A percentile compares a stretch with the other conserved stretches of the same genome.
These are phyloP conservation scores for Chouioia cunea DNA, from an alignment of 2,888 invertebrate genomes.

Conservation along the genomic window DNA sequence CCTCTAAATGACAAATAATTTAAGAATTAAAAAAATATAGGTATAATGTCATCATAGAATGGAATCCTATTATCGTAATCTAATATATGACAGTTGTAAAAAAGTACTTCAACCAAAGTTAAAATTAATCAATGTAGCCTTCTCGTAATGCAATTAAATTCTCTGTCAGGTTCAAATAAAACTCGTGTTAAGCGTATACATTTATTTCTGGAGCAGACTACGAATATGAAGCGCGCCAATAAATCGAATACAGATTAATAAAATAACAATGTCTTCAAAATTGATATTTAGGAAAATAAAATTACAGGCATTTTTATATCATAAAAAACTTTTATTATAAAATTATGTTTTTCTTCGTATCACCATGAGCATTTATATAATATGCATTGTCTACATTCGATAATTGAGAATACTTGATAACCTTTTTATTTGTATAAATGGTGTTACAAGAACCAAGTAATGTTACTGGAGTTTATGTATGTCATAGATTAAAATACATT, in stretches of 20 bases:
- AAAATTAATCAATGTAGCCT: not conserved
- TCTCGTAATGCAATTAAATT: slow-evolving; percentile 11
- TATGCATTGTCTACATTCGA: too few species aligned
- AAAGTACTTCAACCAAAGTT: too few species aligned
- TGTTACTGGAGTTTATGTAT: too few species aligned
- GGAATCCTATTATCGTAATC: slow-evolving; percentile 21
- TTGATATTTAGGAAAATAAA: too few species aligned
- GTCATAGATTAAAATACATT: too few species aligned
- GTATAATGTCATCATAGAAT: slow-evolving; percentile 3
- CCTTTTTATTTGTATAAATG: too few species aligned
- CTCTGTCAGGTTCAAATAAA: slow-evolving; percentile 20
- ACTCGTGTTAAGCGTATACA: too few species aligned
- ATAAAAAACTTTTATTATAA: slow-evolving; percentile 38
- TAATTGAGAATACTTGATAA: too few species aligned
- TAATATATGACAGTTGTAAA: slow-evolving; percentile 1
- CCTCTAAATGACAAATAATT: slow-evolving; percentile 26
- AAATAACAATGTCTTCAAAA: too few species aligned
- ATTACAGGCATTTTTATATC: too few species aligned
- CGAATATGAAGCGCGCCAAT: not conserved
- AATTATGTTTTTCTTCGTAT: slow-evolving; percentile 30
- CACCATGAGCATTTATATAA: slow-evolving; percentile 1
- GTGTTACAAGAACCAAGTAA: too few species aligned
- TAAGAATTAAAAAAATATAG: not conserved
- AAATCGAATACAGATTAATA: too few species aligned
- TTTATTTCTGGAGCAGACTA: not conserved